Base-by-base conservation (phyloP, 2,888 invertebrate genomes). In the Aspidiotus rigidus region DNA sequence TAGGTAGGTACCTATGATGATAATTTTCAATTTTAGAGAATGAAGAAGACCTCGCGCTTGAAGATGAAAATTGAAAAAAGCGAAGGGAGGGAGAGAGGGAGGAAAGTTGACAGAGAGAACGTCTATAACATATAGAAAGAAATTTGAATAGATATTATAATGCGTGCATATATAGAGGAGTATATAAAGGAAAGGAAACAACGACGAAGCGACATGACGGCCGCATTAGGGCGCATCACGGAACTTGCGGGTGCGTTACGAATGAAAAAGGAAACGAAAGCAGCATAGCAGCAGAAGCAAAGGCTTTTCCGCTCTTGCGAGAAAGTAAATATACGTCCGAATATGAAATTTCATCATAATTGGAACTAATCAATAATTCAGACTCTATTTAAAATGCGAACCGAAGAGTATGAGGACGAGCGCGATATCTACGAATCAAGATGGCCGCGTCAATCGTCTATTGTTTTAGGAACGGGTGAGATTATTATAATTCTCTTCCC, bases 391-490 rank as follows among this genome's bases (percentile, higher is more conserved):
- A 72, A 72, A 72, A 71, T 69, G 69, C 67, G 67, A 67, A 57
- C 60, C 57, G 64, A 64, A 67, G 70, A 53, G 64, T 70, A 54
- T 60, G 70, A 64, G 64, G 54, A 64, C 60, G 64, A 42, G 70
- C 57, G 71, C 71, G 71, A 72, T 72, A 72, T 72, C 72, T 71
- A 71, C 72, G 70, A 71, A 71, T 71, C 71, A 72, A 72, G 72
- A 72, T 72, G 72, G 72, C 72, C 72, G 72, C 72, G 72, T 72
- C 72, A 72, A 72, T 71, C 72, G 71, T 71, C 72, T 72, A 72
- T 72, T 72, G 72, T 72, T 72, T 72, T 71, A 71, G 71, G 69
- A 63, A 57, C 69, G 63, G 63, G 70, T 60, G 66, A 70, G 62
- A 70, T 64, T 64, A 66, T 70, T 64, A 62, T 64, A 64, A 66